These are phyloP conservation scores for Trachelus stipa DNA, from an alignment of 2,888 invertebrate genomes.

Conservation along the genomic window DNA sequence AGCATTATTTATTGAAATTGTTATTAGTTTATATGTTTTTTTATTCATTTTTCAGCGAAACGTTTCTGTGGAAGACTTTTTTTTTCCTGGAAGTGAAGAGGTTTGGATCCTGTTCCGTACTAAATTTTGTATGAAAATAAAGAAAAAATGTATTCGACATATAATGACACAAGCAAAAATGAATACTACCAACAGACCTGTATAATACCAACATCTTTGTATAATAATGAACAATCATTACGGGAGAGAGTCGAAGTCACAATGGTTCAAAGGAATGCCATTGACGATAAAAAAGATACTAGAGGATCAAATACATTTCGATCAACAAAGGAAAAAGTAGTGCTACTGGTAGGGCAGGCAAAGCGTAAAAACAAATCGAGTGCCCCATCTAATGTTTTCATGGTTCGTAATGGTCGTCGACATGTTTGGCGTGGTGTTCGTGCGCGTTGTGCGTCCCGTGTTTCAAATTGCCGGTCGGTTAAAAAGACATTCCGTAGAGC, in stretches of 20 bases:
- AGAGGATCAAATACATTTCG: not conserved
- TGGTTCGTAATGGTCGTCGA: not conserved
- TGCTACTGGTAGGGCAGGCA: not conserved
- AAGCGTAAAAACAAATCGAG: not conserved
- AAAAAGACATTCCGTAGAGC: not conserved
- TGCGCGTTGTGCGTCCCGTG: slow-evolving; percentile 30
- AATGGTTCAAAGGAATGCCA: not conserved
- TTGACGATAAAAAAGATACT: not conserved
- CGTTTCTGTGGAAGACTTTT: not conserved
- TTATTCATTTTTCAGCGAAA: not conserved
- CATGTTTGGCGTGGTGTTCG: slow-evolving; percentile 14
- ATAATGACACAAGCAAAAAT: too few relatives aligned
- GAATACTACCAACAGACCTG: not conserved
- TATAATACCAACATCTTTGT: not conserved
- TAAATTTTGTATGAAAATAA: not conserved
- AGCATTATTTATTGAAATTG: not conserved
- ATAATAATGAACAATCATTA: not conserved
- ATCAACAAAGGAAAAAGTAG: not conserved
- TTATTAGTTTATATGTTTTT: not conserved
- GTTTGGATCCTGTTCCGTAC: not conserved
- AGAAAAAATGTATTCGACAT: not conserved
- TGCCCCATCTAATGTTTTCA: not conserved
- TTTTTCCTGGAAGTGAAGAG: not conserved
- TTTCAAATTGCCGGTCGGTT: slow-evolving; percentile 28
- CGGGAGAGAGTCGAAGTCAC: too few relatives aligned